phyloP scores from a whole-genome alignment of 2,797 vertebrate species.

The Rhinophrynus dorsalis region DNA sequence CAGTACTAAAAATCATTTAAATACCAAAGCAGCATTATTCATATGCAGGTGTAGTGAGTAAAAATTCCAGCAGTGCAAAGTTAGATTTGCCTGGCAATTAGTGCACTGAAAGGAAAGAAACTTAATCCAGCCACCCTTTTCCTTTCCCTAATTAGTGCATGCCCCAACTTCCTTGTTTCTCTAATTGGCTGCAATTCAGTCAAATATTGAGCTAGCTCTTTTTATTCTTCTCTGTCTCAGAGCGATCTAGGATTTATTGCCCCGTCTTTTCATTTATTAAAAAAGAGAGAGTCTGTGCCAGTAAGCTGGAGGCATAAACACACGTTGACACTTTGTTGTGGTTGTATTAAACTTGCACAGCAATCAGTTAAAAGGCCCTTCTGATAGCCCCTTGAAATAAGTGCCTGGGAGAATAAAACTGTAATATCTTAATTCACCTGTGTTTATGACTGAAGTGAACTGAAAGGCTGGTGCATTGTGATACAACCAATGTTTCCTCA shows the following conservation, averaged over 20 bases:
- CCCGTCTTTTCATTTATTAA: conserved; percentile 14
- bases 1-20: background rate
- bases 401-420: background rate
- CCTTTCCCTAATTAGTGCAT: conserved; percentile 35
- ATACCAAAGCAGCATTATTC: conserved; percentile 11
- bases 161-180: conserved; percentile 22
- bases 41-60: conserved; percentile 12
- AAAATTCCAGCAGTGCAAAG: conserved; percentile 20
- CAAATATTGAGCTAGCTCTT: conserved; percentile 4
- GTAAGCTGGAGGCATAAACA: conserved; percentile 22
- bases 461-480: background rate
- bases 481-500: background rate
- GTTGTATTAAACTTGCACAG: conserved; percentile 5
- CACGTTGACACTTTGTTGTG: conserved; percentile 25
- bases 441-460: conserved; percentile 22
- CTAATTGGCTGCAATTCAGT: conserved; percentile 33
- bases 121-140: conserved; percentile 26
- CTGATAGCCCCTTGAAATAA: conserved; percentile 21
- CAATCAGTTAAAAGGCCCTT: conserved; percentile 15
- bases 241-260: conserved; percentile 37
- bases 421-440: conserved; percentile 36
- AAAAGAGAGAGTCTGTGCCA: conserved; percentile 10
- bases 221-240: conserved; percentile 20
- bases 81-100: conserved; percentile 34
- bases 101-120: conserved; percentile 21